Evolutionary conservation across 2,888 invertebrate species (phyloP), one percentile per base, ranked within the genome.

Genomic region (Aethes cnicana): DNA sequence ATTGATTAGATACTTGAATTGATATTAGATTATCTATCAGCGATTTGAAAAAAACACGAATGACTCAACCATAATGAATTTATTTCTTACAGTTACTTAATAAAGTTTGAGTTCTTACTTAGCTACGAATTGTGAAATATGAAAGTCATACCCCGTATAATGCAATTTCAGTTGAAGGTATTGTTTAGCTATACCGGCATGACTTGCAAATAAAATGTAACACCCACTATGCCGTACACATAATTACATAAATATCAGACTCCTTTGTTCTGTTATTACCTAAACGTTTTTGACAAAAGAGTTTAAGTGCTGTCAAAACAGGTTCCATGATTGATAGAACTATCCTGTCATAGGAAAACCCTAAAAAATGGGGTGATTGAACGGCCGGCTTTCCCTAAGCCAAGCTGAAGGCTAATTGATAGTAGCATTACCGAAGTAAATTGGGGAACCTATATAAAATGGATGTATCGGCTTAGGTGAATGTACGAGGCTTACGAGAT

Each of bases 361-460:
- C 9, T 50, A 37, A 50, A 50, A 50, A 43, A 36, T 43, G 30
- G 61, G 58, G 65, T 68, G 65, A 68, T 68, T 61, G 66, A 69
- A 68, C 59, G 43, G 66, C 65, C 66, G 23, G 30, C 43, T 21
- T 25, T 8, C 8, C 4, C 17, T 59, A 69, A 69, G 65, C 68
- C 56, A 53, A 41, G 18, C 35, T 48, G 64, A 66, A 70, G 66
- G 68, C 64, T 74, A 74, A 77, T 69, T 66, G 69, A 79, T 78
- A 64, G 58, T 54, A 56, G 64, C 61, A 74, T 68, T 69, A 77
- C 69, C 64, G 61, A 66, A 63, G 57, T 69, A 70, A 77, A 77
- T 73, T 69, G 69, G 28, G 26, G 48, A 23, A 47, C 18, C 20
- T 21, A 32, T 25, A 6, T 36, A 25, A 49, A 49, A 43, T 41